Conservation (phyloP, 2,888 invertebrate species). For the Rhogogaster chlorosoma region DNA sequence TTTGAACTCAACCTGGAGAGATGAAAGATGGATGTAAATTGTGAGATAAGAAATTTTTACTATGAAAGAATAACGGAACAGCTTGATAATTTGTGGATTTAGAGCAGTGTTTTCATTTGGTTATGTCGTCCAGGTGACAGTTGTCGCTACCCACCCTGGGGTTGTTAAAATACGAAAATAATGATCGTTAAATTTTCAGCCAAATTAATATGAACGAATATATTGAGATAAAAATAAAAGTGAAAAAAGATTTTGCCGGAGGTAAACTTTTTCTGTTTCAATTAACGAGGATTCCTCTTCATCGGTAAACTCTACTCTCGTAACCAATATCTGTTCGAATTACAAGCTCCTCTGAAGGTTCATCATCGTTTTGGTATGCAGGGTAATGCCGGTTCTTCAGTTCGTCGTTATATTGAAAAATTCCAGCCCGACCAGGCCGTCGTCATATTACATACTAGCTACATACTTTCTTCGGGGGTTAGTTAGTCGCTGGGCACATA, state of each 20-base stretch:
- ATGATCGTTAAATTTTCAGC: background rate
- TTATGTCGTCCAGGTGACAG: background rate
- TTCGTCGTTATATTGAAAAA: constrained; percentile 30
- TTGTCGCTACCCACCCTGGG: background rate
- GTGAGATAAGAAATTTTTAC: background rate
- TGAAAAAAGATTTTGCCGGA: background rate
- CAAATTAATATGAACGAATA: background rate
- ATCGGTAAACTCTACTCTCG: background rate
- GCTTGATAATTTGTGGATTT: background rate
- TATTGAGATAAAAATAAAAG: background rate
- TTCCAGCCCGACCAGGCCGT: background rate
- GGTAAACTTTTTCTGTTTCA: background rate
- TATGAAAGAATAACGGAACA: background rate
- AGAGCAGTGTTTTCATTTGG: background rate
- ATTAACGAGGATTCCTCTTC: background rate
- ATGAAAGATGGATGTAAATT: background rate
- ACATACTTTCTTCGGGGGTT: background rate
- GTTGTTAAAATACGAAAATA: background rate
- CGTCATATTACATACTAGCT: background rate
- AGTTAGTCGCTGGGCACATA: constrained; percentile 5
- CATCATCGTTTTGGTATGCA: background rate
- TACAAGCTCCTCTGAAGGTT: background rate
- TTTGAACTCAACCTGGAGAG: background rate
- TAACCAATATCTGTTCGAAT: constrained; percentile 8
- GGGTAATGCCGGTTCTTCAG: background rate